Evolutionary conservation across 1,140 invertebrate species (phyloP).

Genomic region (Pseudomyrmex concolor): DNA sequence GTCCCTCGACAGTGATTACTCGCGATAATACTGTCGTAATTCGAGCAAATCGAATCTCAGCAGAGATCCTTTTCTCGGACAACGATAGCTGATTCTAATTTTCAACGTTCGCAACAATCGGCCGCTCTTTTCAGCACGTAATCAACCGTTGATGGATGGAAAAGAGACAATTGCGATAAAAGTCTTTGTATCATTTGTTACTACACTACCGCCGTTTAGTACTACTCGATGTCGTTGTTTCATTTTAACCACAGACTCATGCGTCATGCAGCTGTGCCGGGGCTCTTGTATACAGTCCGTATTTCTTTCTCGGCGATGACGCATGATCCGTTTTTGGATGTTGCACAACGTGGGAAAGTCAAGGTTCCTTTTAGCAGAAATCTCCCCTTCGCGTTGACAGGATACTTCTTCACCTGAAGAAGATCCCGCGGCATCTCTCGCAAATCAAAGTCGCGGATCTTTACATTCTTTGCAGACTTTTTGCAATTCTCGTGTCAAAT

Average conservation of each 20-base stretch:
- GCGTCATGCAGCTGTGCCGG: conserved; percentile 25
- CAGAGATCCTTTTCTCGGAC: conserved; percentile 37
- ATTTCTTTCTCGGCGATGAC: conserved; percentile 68
- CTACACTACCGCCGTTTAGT: conserved; percentile 7
- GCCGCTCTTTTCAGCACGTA: not conserved
- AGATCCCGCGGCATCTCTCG: not conserved
- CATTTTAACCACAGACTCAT: conserved; percentile 11
- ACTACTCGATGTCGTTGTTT: conserved; percentile 25
- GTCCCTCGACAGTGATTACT: conserved; percentile 2
- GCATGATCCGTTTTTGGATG: conserved; percentile 71
- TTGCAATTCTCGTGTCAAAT: not conserved
- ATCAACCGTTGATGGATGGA: conserved; percentile 1
- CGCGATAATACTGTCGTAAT: conserved; percentile 16
- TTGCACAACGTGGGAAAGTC: conserved; percentile 75
- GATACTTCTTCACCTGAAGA: too few relatives aligned
- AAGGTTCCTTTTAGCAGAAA: conserved; percentile 57
- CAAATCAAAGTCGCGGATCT: not conserved
- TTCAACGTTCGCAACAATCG: conserved; percentile 53
- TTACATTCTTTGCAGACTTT: not conserved
- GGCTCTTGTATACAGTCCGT: not conserved
- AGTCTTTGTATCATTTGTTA: not conserved
- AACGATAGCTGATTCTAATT: conserved; percentile 61
- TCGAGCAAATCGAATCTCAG: conserved; percentile 57
- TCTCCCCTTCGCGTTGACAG: too few relatives aligned
- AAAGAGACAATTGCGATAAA: not conserved